Evolutionary conservation across 2,113 vertebrate genomes (phyloP).

Genomic region (Nestor notabilis): DNA sequence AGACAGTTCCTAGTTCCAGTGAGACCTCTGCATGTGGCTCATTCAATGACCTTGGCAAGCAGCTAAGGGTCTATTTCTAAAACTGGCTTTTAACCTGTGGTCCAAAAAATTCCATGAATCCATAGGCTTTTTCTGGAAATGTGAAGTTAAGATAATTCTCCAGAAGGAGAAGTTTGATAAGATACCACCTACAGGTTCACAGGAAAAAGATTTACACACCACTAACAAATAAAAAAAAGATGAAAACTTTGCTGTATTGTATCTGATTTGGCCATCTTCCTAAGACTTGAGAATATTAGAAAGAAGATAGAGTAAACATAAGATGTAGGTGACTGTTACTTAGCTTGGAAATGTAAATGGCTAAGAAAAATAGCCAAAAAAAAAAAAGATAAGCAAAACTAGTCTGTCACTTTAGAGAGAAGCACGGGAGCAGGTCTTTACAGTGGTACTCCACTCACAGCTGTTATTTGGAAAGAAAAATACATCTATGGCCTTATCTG

Average conservation of each 20-base stretch:
- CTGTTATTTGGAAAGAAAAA: neutral
- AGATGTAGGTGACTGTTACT: neutral
- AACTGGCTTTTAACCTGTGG: neutral
- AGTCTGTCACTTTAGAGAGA: neutral
- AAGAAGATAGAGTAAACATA: neutral
- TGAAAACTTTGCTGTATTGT: neutral
- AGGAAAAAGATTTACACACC: neutral
- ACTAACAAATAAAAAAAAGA: neutral
- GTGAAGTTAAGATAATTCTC: neutral
- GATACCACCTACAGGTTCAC: neutral
- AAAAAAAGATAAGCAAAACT: neutral
- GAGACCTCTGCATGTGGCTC: neutral
- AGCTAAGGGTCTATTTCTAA: neutral
- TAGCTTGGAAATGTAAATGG: neutral
- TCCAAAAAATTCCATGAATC: rapidly evolving
- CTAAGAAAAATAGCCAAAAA: neutral
- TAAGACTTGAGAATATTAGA: neutral
- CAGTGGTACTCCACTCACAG: neutral
- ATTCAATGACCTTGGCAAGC: neutral
- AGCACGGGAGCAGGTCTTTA: neutral
- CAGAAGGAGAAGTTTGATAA: neutral
- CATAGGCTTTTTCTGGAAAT: neutral
- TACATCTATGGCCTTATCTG: neutral
- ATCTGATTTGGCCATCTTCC: neutral
- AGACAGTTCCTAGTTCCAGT: neutral